Conservation (phyloP, 2,888 invertebrate species). For the Drosophila rubida region DNA sequence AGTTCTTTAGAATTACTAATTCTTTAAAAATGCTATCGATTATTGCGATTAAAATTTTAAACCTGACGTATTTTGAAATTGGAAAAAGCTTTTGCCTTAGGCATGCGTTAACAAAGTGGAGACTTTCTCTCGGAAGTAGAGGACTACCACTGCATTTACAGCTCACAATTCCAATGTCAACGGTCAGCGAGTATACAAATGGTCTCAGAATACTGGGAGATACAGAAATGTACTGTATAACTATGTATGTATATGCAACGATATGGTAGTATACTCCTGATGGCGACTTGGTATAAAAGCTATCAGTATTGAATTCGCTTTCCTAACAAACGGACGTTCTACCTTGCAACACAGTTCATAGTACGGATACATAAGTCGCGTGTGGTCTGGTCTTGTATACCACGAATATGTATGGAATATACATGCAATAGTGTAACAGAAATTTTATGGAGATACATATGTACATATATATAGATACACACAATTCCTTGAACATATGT, state of each 20-base stretch:
- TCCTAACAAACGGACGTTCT: conserved; percentile 68
- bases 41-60: background rate
- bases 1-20: background rate
- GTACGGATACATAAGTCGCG: conserved; percentile 3
- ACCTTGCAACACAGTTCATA: conserved; percentile 14
- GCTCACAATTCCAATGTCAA: conserved; percentile 14
- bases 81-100: conserved; percentile 20
- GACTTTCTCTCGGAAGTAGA: conserved; percentile 29
- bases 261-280: conserved; percentile 38
- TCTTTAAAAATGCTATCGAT: conserved; percentile 18
- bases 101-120: conserved; percentile 47
- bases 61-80: conserved; percentile 6
- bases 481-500: conserved; percentile 4
- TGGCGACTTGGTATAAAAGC: conserved; percentile 31
- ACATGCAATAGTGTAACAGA: conserved; percentile 11
- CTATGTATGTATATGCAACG: conserved; percentile 13
- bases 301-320: conserved; percentile 71
- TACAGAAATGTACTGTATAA: conserved; percentile 51
- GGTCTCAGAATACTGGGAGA: conserved; percentile 36
- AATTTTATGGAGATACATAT: background rate
- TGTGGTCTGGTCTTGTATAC: conserved; percentile 8
- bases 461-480: conserved; percentile 3
- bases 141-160: background rate
- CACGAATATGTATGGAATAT: conserved; percentile 5
- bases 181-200: conserved; percentile 22